Base-by-base conservation (phyloP, 2,888 invertebrate species). In the Andrena marginata region DNA sequence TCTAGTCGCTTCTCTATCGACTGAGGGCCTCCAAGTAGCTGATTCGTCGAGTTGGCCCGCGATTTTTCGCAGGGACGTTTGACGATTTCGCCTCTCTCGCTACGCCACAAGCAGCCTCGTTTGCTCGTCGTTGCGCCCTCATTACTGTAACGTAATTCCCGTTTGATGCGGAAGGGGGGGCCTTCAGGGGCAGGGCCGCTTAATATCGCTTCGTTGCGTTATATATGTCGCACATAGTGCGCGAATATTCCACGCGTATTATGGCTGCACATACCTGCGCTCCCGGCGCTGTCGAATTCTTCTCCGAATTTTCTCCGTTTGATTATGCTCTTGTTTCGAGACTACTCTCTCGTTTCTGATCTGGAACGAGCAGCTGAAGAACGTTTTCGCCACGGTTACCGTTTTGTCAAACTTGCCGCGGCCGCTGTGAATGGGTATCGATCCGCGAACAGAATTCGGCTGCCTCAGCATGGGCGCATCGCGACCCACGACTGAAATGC, bases 111-210 rank as follows among this genome's bases (percentile, higher is more conserved):
- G 72, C 84, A 84, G 76, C 76, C 76, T 84, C 87, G 85, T 87
- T 86, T 75, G 87, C 87, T 79, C 73, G 80, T 84, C 87, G 87
- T 85, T 87, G 87, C 84, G 84, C 80, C 71, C 84, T 77, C 87
- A 59, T 87, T 84, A 79, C 84, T 54, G 73, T 74, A 79, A 73
- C 85, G 75, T 84, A 84, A 86, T 86, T 87, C 85, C 84, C 76
- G 87, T 87, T 87, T 84, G 87, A 86, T 80, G 87, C 77, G 60
- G 75, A 84, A 85, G 77, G 67, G 87, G 77, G 67, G 60, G 62
- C 79, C 80, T 64, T 71, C 59, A 49, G 23, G 74, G 56, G 33
- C 60, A 64, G 69, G 75, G 73, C 71, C 64, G 85, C 77, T 87
- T 81, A 85, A 82, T 85, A 72, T 74, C 81, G 84, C 84, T 79